Percentiles rank a stretch among this genome's conserved stretches.
phyloP scores from a whole-genome alignment of 1,140 invertebrate species.

The Bombus superbus region DNA sequence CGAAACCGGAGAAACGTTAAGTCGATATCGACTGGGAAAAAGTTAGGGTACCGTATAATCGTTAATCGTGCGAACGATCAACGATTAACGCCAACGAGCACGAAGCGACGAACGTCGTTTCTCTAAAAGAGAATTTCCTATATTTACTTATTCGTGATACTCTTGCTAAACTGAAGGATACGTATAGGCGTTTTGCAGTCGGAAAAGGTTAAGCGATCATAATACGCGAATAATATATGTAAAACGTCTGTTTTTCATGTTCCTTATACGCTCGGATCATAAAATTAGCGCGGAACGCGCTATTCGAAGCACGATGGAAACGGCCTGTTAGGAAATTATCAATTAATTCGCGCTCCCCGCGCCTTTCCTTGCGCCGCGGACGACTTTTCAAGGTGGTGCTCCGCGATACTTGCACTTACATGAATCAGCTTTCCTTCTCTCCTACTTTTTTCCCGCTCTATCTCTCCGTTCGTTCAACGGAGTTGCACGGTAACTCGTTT shows the following conservation, averaged over 20 bases:
- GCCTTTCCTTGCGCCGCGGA: constrained; percentile 32
- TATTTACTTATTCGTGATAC: neutral
- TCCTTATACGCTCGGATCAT: neutral
- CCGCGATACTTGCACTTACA: constrained; percentile 48
- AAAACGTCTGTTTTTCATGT: neutral
- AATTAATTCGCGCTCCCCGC: constrained; percentile 24
- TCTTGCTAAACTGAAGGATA: too few species aligned
- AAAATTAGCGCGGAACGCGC: constrained; percentile 13
- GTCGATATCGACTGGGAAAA: neutral
- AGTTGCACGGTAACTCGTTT: constrained; percentile 28
- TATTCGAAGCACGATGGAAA: neutral
- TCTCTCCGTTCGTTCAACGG: neutral
- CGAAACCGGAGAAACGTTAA: too few species aligned
- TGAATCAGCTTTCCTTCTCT: constrained; percentile 48
- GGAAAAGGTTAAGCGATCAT: too few species aligned
- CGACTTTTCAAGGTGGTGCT: constrained; percentile 63
- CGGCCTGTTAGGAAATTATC: constrained; percentile 33
- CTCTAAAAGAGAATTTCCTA: neutral
- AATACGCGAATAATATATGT: neutral
- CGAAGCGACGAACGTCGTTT: too few species aligned
- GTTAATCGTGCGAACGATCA: neutral
- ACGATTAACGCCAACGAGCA: neutral
- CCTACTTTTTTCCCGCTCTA: neutral
- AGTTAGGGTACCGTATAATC: neutral
- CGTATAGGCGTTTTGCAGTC: too few species aligned